Base-by-base conservation (phyloP, 2,797 vertebrate genomes). In the Channallabes apus region DNA sequence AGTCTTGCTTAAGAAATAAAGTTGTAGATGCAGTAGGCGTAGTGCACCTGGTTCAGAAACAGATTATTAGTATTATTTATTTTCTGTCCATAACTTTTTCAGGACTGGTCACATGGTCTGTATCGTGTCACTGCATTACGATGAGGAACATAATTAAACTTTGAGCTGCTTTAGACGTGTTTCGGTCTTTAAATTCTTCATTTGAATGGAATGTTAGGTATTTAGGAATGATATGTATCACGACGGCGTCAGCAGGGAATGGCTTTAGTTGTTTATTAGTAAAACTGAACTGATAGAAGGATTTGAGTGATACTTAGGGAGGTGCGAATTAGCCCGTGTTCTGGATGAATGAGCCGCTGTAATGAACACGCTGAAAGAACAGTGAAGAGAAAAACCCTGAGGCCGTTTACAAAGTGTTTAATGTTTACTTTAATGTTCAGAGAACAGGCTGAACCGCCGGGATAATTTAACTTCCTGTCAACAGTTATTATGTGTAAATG, bases 301-400 rank as follows among this genome's bases (percentile, higher is more conserved):
- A 59, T 82, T 82, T 32, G 18, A 67, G 17, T 64, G 69, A 75
- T 65, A 22, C 27, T 73, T 15, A 22, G 8, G 12, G 24, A 51
- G 17, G 35, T 51, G 71, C 41, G 32, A 61, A 59, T 72, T 59
- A 82, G 54, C 22, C 54, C 20, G 17, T 18, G 56, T 59, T 82
- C 78, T 80, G 61, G 38, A 65, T 20, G 78, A 51, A 65, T 22
- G n/a, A 80, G 41, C 38, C n/a, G 20, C 12, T 51, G 8, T 65
- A 80, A 61, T 82, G 9, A 82, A 72, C 59, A 72, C 62, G n/a
- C 61, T 20, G 9, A 80, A 80, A 65, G 46, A 80, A 27, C 8
- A 51, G 3, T 20, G 41, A 2, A n/a, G 24, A 29, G n/a, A 51
- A 65, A 65, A n/a, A 38, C 22, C 61, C 6, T 20, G n/a, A 65